These are phyloP conservation scores for Palythoa grandiflora DNA, from an alignment of 92 coral and sea anemone genomes.

Conservation along the genomic window DNA sequence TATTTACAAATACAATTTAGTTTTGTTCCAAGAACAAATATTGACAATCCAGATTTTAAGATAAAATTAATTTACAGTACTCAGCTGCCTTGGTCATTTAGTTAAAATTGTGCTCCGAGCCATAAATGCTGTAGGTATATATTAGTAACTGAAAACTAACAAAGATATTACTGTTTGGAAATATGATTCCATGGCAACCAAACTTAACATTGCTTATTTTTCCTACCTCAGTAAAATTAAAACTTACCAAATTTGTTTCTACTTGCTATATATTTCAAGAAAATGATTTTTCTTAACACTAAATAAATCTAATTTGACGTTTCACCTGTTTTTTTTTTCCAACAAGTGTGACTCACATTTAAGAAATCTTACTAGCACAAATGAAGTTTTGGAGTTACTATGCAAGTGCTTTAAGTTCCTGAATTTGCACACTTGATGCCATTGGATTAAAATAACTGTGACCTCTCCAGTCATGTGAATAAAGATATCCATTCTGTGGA, in stretches of 20 bases:
- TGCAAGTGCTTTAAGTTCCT: constrained; percentile 50
- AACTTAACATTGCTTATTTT: background rate
- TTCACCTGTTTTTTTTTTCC: background rate
- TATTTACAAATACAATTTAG: background rate
- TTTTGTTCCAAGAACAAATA: background rate
- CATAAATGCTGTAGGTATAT: background rate
- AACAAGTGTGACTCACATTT: background rate
- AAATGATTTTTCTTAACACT: background rate
- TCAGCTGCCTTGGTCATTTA: background rate
- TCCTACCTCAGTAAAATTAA: background rate
- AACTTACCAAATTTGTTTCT: background rate
- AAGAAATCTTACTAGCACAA: background rate
- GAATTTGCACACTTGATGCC: constrained; percentile 70
- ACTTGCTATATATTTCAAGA: background rate
- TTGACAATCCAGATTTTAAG: background rate
- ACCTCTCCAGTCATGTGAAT: constrained; percentile 82
- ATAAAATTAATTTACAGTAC: background rate
- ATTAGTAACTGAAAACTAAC: background rate
- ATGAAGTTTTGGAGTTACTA: background rate
- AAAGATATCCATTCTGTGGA: constrained; percentile 80
- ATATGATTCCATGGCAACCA: background rate
- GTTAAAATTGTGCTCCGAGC: background rate
- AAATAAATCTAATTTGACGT: background rate
- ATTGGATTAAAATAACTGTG: constrained; percentile 84
- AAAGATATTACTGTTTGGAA: background rate